A percentile compares a stretch with the other conserved stretches of the same genome.
These are phyloP conservation scores for Phyllopteryx taeniolatus DNA, from an alignment of 2,113 vertebrate species.

Conservation along the genomic window DNA sequence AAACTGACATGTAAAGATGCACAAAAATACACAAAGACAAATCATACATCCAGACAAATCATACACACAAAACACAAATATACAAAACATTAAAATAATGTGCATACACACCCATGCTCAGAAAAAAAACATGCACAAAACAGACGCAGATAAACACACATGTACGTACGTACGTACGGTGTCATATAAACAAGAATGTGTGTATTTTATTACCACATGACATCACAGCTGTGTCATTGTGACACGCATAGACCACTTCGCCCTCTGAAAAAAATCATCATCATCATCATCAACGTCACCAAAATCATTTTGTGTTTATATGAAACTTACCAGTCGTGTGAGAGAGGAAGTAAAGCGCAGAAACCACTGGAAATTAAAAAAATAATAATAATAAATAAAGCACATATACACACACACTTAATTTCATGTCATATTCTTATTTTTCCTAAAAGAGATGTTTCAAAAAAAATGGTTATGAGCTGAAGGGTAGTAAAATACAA, in stretches of 20 bases:
- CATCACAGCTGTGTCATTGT: conserved; percentile 45
- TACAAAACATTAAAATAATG: no score
- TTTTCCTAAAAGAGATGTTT: background rate
- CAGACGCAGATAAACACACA: background rate
- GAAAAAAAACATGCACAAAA: background rate
- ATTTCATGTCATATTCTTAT: background rate
- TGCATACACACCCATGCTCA: background rate
- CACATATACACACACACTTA: background rate
- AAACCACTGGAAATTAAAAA: conserved; percentile 50
- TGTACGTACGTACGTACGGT: background rate
- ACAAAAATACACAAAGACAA: no score
- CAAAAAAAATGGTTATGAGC: background rate
- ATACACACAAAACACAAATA: no score
- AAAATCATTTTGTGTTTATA: background rate
- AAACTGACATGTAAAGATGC: no score
- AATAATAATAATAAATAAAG: background rate
- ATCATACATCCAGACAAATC: no score
- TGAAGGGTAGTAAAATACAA: background rate
- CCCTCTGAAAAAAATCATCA: conserved; percentile 46
- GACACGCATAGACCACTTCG: conserved; percentile 53
- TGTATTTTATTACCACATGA: conserved; percentile 48
- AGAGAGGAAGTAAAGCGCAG: conserved; percentile 39
- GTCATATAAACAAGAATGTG: background rate
- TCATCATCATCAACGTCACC: background rate
- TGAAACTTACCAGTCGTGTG: conserved; percentile 35